Evolutionary conservation across 2,113 vertebrate species (phyloP).

Genomic region (Hiodon tergisus): DNA sequence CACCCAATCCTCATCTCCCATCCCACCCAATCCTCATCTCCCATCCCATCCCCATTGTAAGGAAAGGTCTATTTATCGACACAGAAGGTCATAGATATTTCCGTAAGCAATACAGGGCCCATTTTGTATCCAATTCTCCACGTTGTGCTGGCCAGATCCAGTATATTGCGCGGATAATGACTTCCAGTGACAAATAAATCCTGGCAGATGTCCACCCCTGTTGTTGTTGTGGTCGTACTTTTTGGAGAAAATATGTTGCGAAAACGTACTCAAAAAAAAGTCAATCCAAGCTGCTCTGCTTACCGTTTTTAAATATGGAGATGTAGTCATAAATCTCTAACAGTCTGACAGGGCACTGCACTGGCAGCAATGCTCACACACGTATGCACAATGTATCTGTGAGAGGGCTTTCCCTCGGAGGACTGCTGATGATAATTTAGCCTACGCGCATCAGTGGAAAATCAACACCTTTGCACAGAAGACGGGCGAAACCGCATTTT

Average conservation of each 20-base stretch:
- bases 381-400: background rate
- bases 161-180: conserved; percentile 40
- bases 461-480: conserved; percentile 3
- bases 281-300: background rate
- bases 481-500: background rate
- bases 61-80: conserved; percentile 50
- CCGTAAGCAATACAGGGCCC: conserved; percentile 32
- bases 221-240: conserved; percentile 4
- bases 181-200: conserved; percentile 43
- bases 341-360: too few species aligned
- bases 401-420: background rate
- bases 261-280: background rate
- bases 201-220: conserved; percentile 5
- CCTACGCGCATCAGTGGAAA: conserved; percentile 6
- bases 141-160: conserved; percentile 43
- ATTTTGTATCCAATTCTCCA: conserved; percentile 37
- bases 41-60: conserved; percentile 16
- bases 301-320: background rate
- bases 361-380: background rate
- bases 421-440: background rate
- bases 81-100: conserved; percentile 38
- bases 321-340: background rate
- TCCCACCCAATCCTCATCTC: background rate
- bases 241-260: background rate
- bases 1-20: too few species aligned